These are phyloP conservation scores for Onychomys arenicola DNA, from an alignment of 2,797 vertebrate species.

Conservation along the genomic window DNA sequence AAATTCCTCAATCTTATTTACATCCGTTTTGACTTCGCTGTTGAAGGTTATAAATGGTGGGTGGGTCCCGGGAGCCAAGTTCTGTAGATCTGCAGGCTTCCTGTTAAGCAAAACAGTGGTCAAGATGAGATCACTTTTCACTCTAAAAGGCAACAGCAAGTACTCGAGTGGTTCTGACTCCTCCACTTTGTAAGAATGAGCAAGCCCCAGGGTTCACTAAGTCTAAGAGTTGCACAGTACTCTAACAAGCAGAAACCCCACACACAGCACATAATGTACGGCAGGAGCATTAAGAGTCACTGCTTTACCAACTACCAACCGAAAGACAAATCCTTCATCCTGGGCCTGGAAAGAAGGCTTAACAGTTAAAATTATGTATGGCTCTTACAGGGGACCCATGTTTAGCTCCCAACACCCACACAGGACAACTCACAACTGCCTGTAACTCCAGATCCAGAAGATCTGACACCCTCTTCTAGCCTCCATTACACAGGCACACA, in stretches of 20 bases:
- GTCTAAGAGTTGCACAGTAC: not conserved
- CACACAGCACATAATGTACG: not conserved
- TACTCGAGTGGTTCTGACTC: slow-evolving; percentile 28
- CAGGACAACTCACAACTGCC: not conserved
- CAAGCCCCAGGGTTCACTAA: not conserved
- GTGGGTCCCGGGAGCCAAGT: slow-evolving; percentile 98
- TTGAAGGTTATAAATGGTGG: slow-evolving; percentile 99
- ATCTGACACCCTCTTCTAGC: not conserved
- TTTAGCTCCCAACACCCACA: not conserved
- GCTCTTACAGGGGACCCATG: not conserved
- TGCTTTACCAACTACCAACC: slow-evolving; percentile 8
- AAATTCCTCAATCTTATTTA: slow-evolving; percentile 99
- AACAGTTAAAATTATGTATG: not conserved
- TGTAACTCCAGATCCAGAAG: not conserved
- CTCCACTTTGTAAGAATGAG: slow-evolving; percentile 2
- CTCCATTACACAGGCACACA: not conserved
- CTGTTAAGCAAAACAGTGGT: slow-evolving; percentile 86
- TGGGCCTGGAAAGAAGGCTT: not conserved
- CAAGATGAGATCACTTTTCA: slow-evolving; percentile 48
- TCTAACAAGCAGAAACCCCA: not conserved
- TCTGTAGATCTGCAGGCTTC: slow-evolving; percentile 98
- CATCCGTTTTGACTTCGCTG: slow-evolving; percentile 97
- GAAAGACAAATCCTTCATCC: slow-evolving; percentile 25
- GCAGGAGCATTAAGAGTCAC: not conserved
- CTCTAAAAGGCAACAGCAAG: not conserved